phyloP scores from a whole-genome alignment of 1,140 invertebrate species.

The Macrobrachium rosenbergii region DNA sequence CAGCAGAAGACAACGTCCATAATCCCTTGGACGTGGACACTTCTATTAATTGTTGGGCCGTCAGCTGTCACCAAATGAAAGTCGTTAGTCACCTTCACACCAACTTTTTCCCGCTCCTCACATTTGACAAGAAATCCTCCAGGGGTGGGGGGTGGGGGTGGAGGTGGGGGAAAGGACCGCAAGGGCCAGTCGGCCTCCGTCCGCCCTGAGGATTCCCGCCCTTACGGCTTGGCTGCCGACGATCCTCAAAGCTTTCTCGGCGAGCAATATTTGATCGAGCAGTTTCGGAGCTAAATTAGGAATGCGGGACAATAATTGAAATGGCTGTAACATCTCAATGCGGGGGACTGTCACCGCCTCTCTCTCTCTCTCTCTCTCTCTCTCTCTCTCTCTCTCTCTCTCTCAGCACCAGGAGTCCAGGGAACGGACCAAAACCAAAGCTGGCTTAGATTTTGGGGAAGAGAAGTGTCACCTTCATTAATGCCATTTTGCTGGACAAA shows the following conservation, averaged over 20 bases:
- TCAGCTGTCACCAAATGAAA: constrained; percentile 64
- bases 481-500: no score
- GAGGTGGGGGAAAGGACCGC: not conserved
- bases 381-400: constrained; percentile 28
- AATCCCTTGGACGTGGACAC: constrained; percentile 54
- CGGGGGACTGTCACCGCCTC: constrained; percentile 5
- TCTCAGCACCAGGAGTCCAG: not conserved
- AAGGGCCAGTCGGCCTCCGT: not conserved
- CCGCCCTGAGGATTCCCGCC: constrained; percentile 25
- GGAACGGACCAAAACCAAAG: no score
- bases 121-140: constrained; percentile 60
- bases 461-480: no score
- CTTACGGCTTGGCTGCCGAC: not conserved
- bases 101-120: constrained; percentile 56
- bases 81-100: constrained; percentile 62
- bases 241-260: not conserved
- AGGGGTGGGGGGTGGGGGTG: not conserved
- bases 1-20: constrained; percentile 39
- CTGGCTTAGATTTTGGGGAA: no score
- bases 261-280: constrained; percentile 59
- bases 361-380: constrained; percentile 40
- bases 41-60: constrained; percentile 61
- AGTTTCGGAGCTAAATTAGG: constrained; percentile 51
- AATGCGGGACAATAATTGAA: constrained; percentile 52
- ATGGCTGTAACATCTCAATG: constrained; percentile 59